A percentile compares a stretch with the other conserved stretches of the same genome.
Conservation (phyloP, 2,113 vertebrate genomes). For the Xenopus laevis region DNA sequence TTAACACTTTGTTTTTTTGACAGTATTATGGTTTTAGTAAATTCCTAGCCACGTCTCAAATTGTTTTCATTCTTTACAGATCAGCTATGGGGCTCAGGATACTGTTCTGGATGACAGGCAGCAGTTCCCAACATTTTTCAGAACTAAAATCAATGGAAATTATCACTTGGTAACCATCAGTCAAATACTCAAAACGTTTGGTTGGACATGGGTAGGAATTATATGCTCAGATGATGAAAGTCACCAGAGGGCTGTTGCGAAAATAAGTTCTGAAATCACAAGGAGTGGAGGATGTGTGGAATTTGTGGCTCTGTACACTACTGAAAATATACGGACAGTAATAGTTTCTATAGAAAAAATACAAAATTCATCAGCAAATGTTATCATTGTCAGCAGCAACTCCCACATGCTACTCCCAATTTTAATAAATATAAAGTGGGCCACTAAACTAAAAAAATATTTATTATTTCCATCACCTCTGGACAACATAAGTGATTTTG, state of each 20-base stretch:
- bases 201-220: constrained; percentile 8
- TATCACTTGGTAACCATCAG: not conserved
- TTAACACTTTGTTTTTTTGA: too few species aligned
- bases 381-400: not conserved
- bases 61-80: not conserved
- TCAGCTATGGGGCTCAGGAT: constrained; percentile 10
- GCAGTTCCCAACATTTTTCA: constrained; percentile 2
- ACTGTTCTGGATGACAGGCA: not conserved
- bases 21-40: too few species aligned
- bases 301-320: not conserved
- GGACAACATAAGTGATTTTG: not conserved
- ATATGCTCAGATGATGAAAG: not conserved
- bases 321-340: not conserved
- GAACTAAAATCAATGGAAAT: not conserved
- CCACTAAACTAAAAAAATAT: not conserved
- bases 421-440: too few species aligned
- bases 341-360: not conserved
- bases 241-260: not conserved
- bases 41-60: too few species aligned
- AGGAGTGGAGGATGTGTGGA: not conserved
- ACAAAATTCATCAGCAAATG: not conserved
- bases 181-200: not conserved
- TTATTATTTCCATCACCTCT: not conserved
- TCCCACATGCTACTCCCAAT: not conserved
- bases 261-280: not conserved